Evolutionary conservation across 2,888 invertebrate species (phyloP).

Genomic region (Mythimna ferrago): DNA sequence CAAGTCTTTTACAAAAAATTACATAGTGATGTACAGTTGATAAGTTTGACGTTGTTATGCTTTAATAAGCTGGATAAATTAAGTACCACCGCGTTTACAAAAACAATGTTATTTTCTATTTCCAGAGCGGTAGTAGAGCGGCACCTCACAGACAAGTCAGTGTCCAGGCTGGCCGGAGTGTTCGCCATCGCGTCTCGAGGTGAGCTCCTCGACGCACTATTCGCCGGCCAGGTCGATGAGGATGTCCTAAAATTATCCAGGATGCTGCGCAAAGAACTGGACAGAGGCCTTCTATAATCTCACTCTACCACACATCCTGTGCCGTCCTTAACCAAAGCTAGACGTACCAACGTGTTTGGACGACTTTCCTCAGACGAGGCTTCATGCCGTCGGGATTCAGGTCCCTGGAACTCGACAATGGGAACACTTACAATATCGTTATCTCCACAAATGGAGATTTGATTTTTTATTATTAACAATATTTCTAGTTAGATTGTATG

Average conservation of each 20-base stretch:
- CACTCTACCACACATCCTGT: constrained; percentile 64
- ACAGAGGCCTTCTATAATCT: constrained; percentile 86
- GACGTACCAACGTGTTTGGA: constrained; percentile 73
- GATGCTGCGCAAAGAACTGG: constrained; percentile 87
- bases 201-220: constrained; percentile 85
- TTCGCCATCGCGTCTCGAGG: constrained; percentile 89
- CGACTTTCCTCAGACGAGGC: constrained; percentile 58
- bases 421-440: constrained; percentile 82
- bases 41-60: background rate
- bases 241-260: constrained; percentile 84
- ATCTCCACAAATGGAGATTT: constrained; percentile 88
- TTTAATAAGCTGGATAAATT: background rate
- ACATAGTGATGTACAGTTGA: background rate
- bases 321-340: constrained; percentile 83
- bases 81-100: too few relatives aligned
- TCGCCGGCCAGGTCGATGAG: constrained; percentile 85
- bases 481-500: constrained; percentile 64
- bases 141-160: constrained; percentile 96
- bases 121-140: constrained; percentile 93
- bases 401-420: constrained; percentile 69
- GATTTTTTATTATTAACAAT: constrained; percentile 72
- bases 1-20: background rate
- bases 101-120: constrained; percentile 31
- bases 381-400: constrained; percentile 42
- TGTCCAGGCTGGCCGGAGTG: constrained; percentile 94